These are phyloP conservation scores for Clitarchus hookeri DNA, from an alignment of 2,888 invertebrate genomes.

Conservation along the genomic window DNA sequence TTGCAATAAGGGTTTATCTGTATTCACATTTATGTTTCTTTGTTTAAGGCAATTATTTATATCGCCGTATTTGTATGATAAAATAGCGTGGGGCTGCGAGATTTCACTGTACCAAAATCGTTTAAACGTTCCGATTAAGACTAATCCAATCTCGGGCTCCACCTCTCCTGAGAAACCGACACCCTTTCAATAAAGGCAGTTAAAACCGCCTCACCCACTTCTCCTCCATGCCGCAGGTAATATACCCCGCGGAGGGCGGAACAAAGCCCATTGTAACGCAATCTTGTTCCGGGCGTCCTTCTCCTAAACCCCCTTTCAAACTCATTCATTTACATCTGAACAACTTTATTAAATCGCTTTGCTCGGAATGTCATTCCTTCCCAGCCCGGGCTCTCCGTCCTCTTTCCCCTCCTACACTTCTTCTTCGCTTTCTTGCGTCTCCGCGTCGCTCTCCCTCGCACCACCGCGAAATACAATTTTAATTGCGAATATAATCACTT, in stretches of 20 bases:
- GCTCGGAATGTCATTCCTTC: background rate
- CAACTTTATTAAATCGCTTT: background rate
- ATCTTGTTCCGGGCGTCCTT: background rate
- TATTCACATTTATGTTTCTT: too few relatives aligned
- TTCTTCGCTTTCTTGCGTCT: too few relatives aligned
- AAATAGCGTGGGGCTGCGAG: background rate
- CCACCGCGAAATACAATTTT: slow-evolving; percentile 14
- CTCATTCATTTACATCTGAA: background rate
- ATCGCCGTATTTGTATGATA: too few relatives aligned
- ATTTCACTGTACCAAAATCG: background rate
- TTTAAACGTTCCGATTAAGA: background rate
- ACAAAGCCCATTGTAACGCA: slow-evolving; percentile 1
- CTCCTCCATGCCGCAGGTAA: background rate
- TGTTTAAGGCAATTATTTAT: too few relatives aligned
- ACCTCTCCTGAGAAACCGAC: background rate
- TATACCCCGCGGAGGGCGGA: background rate
- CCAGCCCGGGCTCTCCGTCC: background rate
- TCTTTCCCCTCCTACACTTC: too few relatives aligned
- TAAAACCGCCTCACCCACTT: background rate
- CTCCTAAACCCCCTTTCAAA: background rate
- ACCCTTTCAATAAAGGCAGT: background rate
- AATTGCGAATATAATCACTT: background rate
- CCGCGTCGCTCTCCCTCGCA: background rate
- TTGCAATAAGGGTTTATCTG: too few relatives aligned
- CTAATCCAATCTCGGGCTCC: background rate